Evolutionary conservation across 2,888 invertebrate species (phyloP), one percentile per base, ranked within the genome.

Genomic region (Hemicrepidius hirtus): DNA sequence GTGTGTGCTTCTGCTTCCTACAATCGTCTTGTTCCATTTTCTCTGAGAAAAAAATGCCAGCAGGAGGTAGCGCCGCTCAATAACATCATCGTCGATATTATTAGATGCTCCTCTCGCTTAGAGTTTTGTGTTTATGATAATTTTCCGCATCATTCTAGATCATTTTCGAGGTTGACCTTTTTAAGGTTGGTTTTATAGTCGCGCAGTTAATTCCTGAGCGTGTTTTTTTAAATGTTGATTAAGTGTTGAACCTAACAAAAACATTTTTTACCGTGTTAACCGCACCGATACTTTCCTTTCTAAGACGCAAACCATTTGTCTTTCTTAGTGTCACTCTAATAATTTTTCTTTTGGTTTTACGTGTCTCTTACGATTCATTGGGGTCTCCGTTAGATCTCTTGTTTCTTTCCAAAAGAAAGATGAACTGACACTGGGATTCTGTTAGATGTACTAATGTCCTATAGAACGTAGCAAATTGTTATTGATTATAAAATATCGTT

Each of bases 381-480:
- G 21, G 49, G 18, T 53, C 53, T 28, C 49, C 24, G 53, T 28
- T 53, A 53, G 53, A 53, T 53, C 53, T 53, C 53, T 49, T 28
- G 28, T 53, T 53, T 53, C 53, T 28, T 20, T 53, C 32, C 53
- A 9, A 13, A 24, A 40, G 40, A 60, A 60, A 24, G 60, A 60
- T 41, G 60, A 41, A 41, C 60, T 41, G 60, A 60, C 60, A 41
- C 41, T 60, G n/a, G 37, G 10, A 18, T 41, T 9, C 18, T 18
- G 60, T 60, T 41, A 21, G 60, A 40, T 60, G 13, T 13, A 60
- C 18, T 35, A 24, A 60, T 40, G 60, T 60, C 41, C 49, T 59
- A 66, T 68, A 66, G 62, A 62, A 69, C 73, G 75, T 75, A 68
- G 68, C 71, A 75, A 49, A 73, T 65, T 49, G 28, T 50, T 49